Percentiles rank a stretch among this genome's conserved stretches.
Conservation (phyloP, 2,888 invertebrate genomes). For the Argynnis bischoffii region DNA sequence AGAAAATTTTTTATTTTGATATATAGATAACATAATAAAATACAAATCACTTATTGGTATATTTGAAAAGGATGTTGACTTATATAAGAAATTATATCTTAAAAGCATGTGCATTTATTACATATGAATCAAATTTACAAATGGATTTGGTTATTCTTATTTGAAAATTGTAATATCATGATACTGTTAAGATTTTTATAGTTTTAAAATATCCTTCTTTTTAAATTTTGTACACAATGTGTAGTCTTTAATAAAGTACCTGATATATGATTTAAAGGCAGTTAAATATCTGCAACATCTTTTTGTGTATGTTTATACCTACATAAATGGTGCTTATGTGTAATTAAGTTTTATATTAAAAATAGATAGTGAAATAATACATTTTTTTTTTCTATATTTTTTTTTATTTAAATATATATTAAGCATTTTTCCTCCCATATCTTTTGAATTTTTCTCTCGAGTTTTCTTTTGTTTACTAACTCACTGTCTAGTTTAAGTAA, state of each 20-base stretch:
- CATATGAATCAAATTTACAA: conserved; percentile 4
- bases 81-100: not conserved
- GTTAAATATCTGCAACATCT: conserved; percentile 33
- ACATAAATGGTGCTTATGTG: conserved; percentile 63
- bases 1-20: no score
- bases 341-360: conserved; percentile 46
- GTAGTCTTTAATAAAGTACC: conserved; percentile 52
- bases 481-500: conserved; percentile 56
- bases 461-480: conserved; percentile 58
- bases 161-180: conserved; percentile 7
- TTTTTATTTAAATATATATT: conserved; percentile 65
- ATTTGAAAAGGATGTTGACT: not conserved
- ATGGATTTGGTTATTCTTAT: not conserved
- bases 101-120: not conserved
- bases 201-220: conserved; percentile 14
- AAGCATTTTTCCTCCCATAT: conserved; percentile 75
- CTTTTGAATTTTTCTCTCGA: conserved; percentile 64
- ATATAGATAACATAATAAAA: no score
- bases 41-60: not conserved
- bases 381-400: conserved; percentile 38
- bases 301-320: conserved; percentile 46
- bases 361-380: conserved; percentile 43
- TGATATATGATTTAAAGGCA: conserved; percentile 51
- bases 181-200: conserved; percentile 4
- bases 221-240: conserved; percentile 30